A percentile compares a stretch with the other conserved stretches of the same genome.
Evolutionary conservation across 2,888 invertebrate species (phyloP).

Genomic region (Hypsopygia costalis): DNA sequence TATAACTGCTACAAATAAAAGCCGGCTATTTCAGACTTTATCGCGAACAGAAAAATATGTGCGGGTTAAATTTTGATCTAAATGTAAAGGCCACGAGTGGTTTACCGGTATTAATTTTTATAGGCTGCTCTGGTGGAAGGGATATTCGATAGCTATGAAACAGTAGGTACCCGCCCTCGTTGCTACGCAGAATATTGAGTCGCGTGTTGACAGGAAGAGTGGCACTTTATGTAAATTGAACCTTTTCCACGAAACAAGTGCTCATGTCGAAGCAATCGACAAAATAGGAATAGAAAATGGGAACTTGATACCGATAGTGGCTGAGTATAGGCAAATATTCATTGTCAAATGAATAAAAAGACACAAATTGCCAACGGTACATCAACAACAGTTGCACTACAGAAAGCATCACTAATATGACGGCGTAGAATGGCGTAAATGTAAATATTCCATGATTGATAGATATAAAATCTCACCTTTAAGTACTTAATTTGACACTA

Average conservation of each 20-base stretch:
- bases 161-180: neutral
- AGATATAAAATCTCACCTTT: no score
- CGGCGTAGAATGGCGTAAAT: no score
- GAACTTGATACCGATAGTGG: no score
- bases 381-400: no score
- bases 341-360: no score
- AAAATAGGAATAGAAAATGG: no score
- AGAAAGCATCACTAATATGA: no score
- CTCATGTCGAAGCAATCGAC: no score
- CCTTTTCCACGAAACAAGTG: neutral
- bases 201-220: neutral
- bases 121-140: constrained; percentile 11
- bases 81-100: constrained; percentile 10
- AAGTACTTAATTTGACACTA: no score
- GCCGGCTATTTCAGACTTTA: constrained; percentile 15
- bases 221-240: neutral
- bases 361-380: no score
- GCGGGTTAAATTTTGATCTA: constrained; percentile 16
- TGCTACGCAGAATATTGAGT: neutral
- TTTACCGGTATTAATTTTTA: constrained; percentile 12
- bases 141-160: constrained; percentile 4
- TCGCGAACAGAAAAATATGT: constrained; percentile 16
- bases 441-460: no score
- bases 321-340: no score
- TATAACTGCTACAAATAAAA: constrained; percentile 21